Conservation (phyloP, 1,140 invertebrate species). For the Drosophila nikananu region DNA sequence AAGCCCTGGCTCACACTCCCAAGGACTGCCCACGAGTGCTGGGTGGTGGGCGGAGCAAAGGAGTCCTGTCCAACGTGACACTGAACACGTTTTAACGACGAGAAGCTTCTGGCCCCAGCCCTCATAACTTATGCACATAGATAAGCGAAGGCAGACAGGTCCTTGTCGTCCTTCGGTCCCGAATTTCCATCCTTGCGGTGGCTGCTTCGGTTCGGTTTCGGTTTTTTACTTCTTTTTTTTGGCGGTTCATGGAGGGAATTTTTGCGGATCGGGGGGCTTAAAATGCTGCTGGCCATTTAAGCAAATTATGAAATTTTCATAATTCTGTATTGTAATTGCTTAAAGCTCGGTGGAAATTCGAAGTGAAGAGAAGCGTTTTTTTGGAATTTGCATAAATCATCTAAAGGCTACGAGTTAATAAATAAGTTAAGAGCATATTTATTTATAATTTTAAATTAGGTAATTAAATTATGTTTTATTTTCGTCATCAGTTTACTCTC, state of each 20-base stretch:
- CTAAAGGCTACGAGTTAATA: background rate
- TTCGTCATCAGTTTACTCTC: background rate
- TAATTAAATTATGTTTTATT: background rate
- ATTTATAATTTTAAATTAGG: background rate
- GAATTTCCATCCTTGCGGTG: slow-evolving; percentile 33
- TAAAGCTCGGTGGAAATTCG: slow-evolving; percentile 52
- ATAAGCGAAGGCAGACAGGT: slow-evolving; percentile 61
- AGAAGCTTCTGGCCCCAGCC: slow-evolving; percentile 48
- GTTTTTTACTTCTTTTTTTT: slow-evolving; percentile 7
- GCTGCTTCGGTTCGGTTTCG: slow-evolving; percentile 11
- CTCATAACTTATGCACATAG: slow-evolving; percentile 83
- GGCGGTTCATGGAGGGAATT: slow-evolving; percentile 17
- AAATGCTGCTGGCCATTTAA: slow-evolving; percentile 65
- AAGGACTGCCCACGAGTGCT: background rate
- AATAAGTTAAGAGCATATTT: background rate
- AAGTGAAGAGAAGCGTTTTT: slow-evolving; percentile 17
- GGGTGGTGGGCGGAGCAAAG: background rate
- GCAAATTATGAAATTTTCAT: slow-evolving; percentile 80
- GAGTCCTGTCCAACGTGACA: slow-evolving; percentile 62
- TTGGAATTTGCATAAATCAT: slow-evolving; percentile 13
- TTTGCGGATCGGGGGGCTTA: background rate
- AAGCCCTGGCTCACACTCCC: background rate
- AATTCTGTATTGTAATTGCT: slow-evolving; percentile 62
- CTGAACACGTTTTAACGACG: slow-evolving; percentile 75
- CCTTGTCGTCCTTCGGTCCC: slow-evolving; percentile 12